A percentile compares a stretch with the other conserved stretches of the same genome.
Conservation (phyloP, 2,797 vertebrate species). For the Eospalax fontanierii region DNA sequence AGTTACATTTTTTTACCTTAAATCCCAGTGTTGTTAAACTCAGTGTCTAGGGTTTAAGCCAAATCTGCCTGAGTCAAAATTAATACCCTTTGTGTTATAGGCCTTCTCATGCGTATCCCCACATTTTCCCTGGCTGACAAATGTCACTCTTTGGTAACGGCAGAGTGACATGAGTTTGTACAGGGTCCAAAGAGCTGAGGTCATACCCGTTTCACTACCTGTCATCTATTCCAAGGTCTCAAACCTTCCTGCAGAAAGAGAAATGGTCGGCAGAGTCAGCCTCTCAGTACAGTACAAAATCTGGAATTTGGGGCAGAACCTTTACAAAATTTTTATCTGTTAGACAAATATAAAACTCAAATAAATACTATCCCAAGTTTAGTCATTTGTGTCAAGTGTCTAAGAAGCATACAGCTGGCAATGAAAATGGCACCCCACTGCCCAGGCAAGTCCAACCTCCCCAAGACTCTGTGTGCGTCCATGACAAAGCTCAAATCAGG, state of each 20-base stretch:
- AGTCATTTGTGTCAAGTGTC: neutral
- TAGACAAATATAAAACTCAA: neutral
- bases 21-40: neutral
- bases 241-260: neutral
- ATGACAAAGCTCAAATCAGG: neutral
- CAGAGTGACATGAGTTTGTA: neutral
- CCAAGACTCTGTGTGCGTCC: neutral
- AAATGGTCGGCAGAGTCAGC: no score
- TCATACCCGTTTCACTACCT: neutral
- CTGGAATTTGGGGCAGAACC: neutral
- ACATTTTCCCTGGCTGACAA: neutral
- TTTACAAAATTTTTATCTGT: conserved; percentile 18
- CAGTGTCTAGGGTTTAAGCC: neutral
- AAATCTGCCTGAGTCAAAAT: neutral
- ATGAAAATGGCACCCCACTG: neutral
- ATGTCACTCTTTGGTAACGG: neutral
- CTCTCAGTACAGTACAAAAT: neutral
- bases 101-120: neutral
- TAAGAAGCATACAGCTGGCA: neutral
- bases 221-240: neutral
- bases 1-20: neutral
- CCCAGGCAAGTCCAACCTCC: neutral
- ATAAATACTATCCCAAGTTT: neutral
- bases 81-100: neutral
- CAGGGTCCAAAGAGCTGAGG: neutral